Base-by-base conservation (phyloP, 2,113 vertebrate species). In the Cygnus atratus region DNA sequence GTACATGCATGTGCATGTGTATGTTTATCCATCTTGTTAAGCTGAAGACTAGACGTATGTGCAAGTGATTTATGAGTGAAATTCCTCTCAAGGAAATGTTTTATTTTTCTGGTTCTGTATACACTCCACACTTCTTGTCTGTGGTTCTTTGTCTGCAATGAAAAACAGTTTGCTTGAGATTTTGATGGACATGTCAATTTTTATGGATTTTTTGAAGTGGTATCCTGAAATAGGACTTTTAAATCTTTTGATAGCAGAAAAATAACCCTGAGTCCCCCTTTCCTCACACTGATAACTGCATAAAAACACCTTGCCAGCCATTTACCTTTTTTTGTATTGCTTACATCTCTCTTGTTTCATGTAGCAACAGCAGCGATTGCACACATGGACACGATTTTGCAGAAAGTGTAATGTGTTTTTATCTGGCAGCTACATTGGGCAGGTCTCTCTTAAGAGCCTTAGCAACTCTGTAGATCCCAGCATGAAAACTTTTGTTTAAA, bases 1-100 rank as follows among this genome's bases (percentile, higher is more conserved):
- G 4, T 46, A n/a, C 10, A 0, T 16, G 48, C 50, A 29, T 11
- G 16, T 10, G 9, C 16, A 4, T 5, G 28, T 26, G 4, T 29
- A 31, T 9, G 0, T n/a, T 35, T 58, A 62, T 11, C 7, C 61
- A 28, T 29, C 43, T 31, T 70, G 6, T 12, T 62, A 79, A 74
- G 11, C 3, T 5, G 15, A 35, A 83, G 41, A 66, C 63, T 29
- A 87, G 26, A 39, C 57, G 37, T 6, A 25, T 20, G 18, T 44
- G 48, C 20, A 58, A 22, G 19, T 66, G 87, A 83, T 58, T 66
- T 85, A 62, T 10, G 28, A 15, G 63, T 41, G 44, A 91, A 62
- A 79, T 46, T 79, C 25, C 19, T 31, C 44, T n/a, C 35, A 33
- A 44, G 50, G 41, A 43, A 59, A 50, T 19, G n/a, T 62, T 90